Evolutionary conservation across 2,113 vertebrate species (phyloP).

Genomic region (Regulus satrapa): DNA sequence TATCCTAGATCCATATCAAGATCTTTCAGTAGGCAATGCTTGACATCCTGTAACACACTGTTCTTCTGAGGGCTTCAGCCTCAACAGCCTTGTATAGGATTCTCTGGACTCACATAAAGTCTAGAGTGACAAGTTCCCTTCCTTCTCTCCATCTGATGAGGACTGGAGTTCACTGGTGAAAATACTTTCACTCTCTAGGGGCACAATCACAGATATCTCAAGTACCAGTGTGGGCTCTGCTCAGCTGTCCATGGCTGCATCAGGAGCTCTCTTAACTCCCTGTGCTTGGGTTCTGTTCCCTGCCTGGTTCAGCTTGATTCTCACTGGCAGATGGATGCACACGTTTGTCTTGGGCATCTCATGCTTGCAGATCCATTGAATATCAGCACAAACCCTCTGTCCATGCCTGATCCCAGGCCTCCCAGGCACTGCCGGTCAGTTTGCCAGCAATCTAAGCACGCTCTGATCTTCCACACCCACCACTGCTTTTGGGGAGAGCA

Average conservation of each 20-base stretch:
- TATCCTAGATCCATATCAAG: background rate
- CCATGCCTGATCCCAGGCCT: background rate
- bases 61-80: background rate
- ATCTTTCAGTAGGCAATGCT: background rate
- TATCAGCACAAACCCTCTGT: background rate
- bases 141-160: background rate
- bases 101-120: background rate
- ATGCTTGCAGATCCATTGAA: background rate
- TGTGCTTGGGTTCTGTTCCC: fast-evolving
- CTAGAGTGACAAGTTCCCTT: background rate
- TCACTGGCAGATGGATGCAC: background rate
- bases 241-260: background rate
- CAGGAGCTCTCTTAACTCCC: background rate
- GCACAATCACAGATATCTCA: background rate
- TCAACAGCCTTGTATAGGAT: background rate
- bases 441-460: background rate
- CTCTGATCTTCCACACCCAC: background rate
- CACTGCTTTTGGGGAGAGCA: background rate
- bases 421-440: background rate
- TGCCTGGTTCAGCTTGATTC: background rate
- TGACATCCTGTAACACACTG: background rate
- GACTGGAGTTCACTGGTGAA: background rate
- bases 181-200: background rate
- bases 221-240: background rate
- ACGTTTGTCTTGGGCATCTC: fast-evolving